Evolutionary conservation across 2,888 invertebrate genomes (phyloP), one percentile per base, ranked within the genome.

Genomic region (Nemurella pictetii): DNA sequence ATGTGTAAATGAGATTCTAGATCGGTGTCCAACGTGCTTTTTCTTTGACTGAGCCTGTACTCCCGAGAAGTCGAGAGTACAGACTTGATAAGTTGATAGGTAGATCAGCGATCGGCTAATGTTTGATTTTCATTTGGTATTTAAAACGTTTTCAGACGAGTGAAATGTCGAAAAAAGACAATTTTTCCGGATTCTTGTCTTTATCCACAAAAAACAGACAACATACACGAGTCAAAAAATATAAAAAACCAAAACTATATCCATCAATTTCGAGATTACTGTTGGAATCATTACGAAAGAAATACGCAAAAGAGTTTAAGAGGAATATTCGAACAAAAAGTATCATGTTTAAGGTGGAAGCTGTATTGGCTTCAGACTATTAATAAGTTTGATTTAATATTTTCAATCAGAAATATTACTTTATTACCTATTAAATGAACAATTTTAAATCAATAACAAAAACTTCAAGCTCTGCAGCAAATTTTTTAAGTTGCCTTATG

Each of bases 91-190:
- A n/a, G 55, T 7, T 55, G 55, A n/a, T n/a, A n/a, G n/a, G n/a
- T n/a, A n/a, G n/a, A n/a, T n/a, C 55, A 7, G 20, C 20, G 1
- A 55, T 20, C 55, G 55, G 55, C 20, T 20, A 55, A 7, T 55
- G 15, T 72, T 82, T 36, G 72, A 82, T 82, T 27, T 72, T 72
- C 5, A 72, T 72, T 36, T 55, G 12, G 15, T 12, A 72, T 72
- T 72, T 82, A 27, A 29, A 26, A 82, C 73, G 28, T 82, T 82
- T 78, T 82, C 82, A 82, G 82, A 82, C 55, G 82, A 26, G 29
- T 82, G 82, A 82, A 82, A 29, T 28, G 28, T 82, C 72, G 28
- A 82, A 27, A n/a, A 27, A 36, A 27, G 72, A 30, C 72, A 82
- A 82, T 28, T 20, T 82, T 72, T 27, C 29, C 25, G 29, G 20